These are phyloP conservation scores for Micrasema longulum DNA, from an alignment of 1,140 invertebrate species.

Conservation along the genomic window DNA sequence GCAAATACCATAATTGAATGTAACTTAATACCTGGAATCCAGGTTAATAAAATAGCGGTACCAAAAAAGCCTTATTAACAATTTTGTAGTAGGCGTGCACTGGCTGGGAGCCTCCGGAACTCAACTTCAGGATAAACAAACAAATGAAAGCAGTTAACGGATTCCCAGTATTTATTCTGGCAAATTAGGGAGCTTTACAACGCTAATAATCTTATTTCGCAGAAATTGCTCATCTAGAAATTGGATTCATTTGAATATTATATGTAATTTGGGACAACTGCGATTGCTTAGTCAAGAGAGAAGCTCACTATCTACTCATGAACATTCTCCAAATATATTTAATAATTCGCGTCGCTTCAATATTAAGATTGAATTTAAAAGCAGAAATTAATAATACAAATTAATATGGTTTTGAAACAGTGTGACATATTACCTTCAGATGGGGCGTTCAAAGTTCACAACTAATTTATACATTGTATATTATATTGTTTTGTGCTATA, in stretches of 20 bases:
- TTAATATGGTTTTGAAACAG: no score
- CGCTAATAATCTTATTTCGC: slow-evolving; percentile 49
- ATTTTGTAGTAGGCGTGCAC: slow-evolving; percentile 12
- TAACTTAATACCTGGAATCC: slow-evolving; percentile 1
- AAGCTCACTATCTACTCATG: background rate
- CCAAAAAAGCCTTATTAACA: slow-evolving; percentile 25
- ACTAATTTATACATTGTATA: no score
- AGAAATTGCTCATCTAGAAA: background rate
- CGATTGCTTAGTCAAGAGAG: background rate
- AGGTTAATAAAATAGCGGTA: slow-evolving; percentile 14
- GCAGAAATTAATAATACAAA: no score
- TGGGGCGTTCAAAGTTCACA: no score
- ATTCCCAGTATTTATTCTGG: slow-evolving; percentile 52
- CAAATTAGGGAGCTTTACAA: slow-evolving; percentile 52
- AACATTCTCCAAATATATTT: background rate
- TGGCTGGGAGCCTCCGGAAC: slow-evolving; percentile 3
- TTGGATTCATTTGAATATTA: slow-evolving; percentile 19
- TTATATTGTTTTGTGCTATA: no score
- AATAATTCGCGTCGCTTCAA: no score
- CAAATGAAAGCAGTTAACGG: slow-evolving; percentile 46
- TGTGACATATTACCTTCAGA: no score
- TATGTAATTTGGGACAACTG: slow-evolving; percentile 25
- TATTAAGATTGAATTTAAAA: no score
- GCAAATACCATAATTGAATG: no score
- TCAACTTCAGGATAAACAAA: slow-evolving; percentile 47